Evolutionary conservation across 2,797 vertebrate genomes (phyloP), one percentile per base, ranked within the genome.

Genomic region (Pantherophis vulpinus): DNA sequence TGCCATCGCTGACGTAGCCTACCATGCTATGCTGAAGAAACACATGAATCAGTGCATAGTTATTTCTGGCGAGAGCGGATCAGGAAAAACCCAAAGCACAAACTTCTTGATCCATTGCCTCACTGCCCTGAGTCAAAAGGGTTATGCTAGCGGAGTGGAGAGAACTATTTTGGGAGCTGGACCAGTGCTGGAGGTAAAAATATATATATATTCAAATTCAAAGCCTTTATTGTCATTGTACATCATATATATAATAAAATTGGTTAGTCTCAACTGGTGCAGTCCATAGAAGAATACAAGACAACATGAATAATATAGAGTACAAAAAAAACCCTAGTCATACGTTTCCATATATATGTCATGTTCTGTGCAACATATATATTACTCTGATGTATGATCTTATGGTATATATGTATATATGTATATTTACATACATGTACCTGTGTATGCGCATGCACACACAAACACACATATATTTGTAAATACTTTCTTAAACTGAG

Each of bases 31-130:
- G 99, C 98, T 99, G 95, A 98, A 98, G 94, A 99, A 99, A 95
- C 98, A 96, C 0, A 94, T 99, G 91, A 99, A 99, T 96, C 99
- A 99, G 97, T 99, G 99, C 97, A 99, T 99, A 0, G 99, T 99
- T 94, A 99, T 99, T 97, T 99, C 99, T 0, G 99, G 99, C 5
- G 99, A 99, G 97, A 99, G 99, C 1, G 99, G 99, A 91, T 99
- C 99, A 0, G 99, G 99, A 92, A 99, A 99, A 95, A 99, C 99
- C 0, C 99, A 99, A 96, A 99, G 99, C 97, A 99, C 99, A 96
- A 99, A 99, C 98, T 99, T 99, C 96, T 98, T 99, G 96, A 99
- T 99, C 97, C 99, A 99, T 97, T 99, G 99, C 96, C 98, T 99
- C 95, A 99, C 99, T 0, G 99, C 99, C 0, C 98, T 99, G 94